Conservation (phyloP, 2,113 vertebrate species). For the Urocynchramus pylzowi region DNA sequence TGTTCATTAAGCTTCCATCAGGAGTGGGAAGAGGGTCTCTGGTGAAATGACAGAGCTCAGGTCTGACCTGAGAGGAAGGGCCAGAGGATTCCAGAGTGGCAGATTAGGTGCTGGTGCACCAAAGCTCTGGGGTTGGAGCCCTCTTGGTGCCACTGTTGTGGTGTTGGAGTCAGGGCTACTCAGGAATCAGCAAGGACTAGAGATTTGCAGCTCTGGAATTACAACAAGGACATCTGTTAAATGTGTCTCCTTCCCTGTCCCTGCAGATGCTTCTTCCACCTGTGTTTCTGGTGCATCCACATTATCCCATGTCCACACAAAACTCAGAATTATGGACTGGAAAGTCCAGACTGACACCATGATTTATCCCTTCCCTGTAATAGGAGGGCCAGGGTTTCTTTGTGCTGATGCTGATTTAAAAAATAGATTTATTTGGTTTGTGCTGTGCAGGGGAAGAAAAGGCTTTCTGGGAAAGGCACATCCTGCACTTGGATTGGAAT, state of each 20-base stretch:
- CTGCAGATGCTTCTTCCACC: background rate
- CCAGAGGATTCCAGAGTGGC: background rate
- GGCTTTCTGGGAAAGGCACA: background rate
- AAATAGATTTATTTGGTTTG: background rate
- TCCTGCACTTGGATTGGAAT: background rate
- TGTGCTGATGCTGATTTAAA: background rate
- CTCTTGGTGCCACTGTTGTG: background rate
- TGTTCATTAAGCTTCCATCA: background rate
- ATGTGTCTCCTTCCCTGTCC: background rate
- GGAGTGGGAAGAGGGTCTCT: background rate
- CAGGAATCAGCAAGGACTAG: background rate
- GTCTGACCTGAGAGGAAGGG: background rate
- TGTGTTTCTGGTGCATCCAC: background rate
- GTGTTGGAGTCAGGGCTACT: background rate
- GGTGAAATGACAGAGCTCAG: background rate
- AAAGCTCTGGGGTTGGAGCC: background rate
- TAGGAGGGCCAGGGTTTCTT: background rate
- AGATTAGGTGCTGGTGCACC: background rate
- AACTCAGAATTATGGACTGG: background rate
- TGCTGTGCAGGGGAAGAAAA: background rate
- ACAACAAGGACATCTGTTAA: background rate
- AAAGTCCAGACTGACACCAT: background rate
- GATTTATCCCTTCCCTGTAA: background rate
- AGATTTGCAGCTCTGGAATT: background rate
- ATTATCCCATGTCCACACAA: background rate